Evolutionary conservation across 2,888 invertebrate genomes (phyloP), one percentile per base, ranked within the genome.

Genomic region (Leptinotarsa peninsularis): DNA sequence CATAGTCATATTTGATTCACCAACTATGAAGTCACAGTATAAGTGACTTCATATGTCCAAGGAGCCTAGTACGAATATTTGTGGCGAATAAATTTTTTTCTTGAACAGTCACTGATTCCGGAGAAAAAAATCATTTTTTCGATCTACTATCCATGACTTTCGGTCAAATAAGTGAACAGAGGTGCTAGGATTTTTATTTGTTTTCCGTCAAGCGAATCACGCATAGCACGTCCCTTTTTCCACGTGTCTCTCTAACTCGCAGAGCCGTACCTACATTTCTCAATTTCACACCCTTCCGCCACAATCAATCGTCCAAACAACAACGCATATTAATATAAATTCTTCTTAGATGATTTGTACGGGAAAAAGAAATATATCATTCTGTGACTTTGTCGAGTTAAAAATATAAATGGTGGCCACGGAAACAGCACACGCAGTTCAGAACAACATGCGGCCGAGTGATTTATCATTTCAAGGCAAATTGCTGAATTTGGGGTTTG

Each of bases 401-500:
- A 86, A 86, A 86, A 85, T 83, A 84, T 84, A 85, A 84, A 84
- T 82, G 84, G 83, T 81, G 82, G 82, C 81, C 81, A 78, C 80
- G 81, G 83, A 78, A 79, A 74, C 83, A 83, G 83, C 84, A 84
- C 84, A 83, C 84, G 84, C 84, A 84, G 83, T 79, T 80, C 80
- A 76, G 79, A 80, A 80, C 87, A 87, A 86, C 87, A 86, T 87
- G 87, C 86, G 85, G 86, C 86, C 83, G 80, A 84, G 87, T 86
- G 86, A 88, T 88, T 88, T 88, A 88, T 88, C 88, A 88, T 87
- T 86, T 71, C 81, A 43, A 84, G 86, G 87, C 87, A 87, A 88
- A 88, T 88, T 88, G 88, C 88, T 87, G 87, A 87, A 88, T 88
- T 87, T 87, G 86, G 86, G 86, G 84, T 87, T 87, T 87, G 87